Base-by-base conservation (phyloP, 2,113 vertebrate genomes). In the Megaleporinus macrocephalus region DNA sequence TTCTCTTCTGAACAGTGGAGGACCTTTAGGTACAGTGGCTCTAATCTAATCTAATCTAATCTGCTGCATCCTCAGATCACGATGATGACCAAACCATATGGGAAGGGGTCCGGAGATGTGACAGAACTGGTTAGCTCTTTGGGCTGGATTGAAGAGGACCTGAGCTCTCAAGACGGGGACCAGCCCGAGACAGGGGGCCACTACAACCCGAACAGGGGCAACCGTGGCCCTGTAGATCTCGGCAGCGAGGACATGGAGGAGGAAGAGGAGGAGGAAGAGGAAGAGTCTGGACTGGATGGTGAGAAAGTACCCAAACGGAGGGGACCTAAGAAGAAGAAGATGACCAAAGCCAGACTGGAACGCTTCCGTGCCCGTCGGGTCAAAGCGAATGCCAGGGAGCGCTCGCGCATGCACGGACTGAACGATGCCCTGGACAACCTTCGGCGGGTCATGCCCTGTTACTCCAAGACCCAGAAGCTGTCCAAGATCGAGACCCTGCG, bases 311-410 rank as follows among this genome's bases (percentile, higher is more conserved):
- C 98, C 1, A 98, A 97, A 87, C 94, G 97, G 61, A 94, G 97
- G 73, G 98, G 98, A 20, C 98, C 98, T 5, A 99, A 98, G 92
- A 99, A 96, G 94, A 99, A 99, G 95, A 98, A 98, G 86, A 97
- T 99, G 97, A 98, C 97, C 73, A 99, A 98, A 94, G 97, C 96
- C 0, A 94, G 98, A 81, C 75, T 97, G 87, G 98, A 99, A 86
- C 83, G 98, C 73, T 97, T 98, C 90, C 93, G 96, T 51, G 96
- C 94, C 13, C 92, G 98, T 14, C 83, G 98, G 59, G 87, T 96
- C 65, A 99, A 99, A 83, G 98, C 98, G 83, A 99, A 99, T 0
- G 97, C 98, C 59, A 93, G 98, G 24, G 98, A 99, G 78, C 93
- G 98, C 18, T 96, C 95, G 0, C 87, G 98, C 41, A 99, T 99